Evolutionary conservation across 2,113 vertebrate species (phyloP), one percentile per base, ranked within the genome.

Genomic region (Phasianus colchicus): DNA sequence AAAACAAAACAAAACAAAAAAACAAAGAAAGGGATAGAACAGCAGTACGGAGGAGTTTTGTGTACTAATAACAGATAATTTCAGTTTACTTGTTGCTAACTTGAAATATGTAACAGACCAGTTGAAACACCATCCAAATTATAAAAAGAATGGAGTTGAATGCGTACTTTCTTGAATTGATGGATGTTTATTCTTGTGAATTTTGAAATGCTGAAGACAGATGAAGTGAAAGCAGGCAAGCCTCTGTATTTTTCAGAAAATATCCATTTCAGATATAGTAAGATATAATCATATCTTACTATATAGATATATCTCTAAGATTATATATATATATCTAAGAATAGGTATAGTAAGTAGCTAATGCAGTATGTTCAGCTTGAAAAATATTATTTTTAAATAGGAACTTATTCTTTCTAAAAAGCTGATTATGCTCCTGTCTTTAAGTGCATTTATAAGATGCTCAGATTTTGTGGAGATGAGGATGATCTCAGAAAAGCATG

Each of bases 401-500:
- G 36, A 50, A 29, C 18, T 75, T 75, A 25, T 52, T 81, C 13
- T 25, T 58, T 63, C 32, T 50, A 38, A 58, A 69, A 64, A 20
- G 18, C 45, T 61, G 19, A 6, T 54, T 85, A 75, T 36, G 11
- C 36, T 82, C 65, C 27, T 71, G 18, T 57, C 29, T 91, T 22
- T 38, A 52, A 71, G 15, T 43, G 42, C 55, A 13, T 67, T 64
- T 57, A 22, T 79, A 79, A 86, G 34, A 43, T 36, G 19, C 52
- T 78, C 45, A 78, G 50, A 30, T 66, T 63, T 42, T 75, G 34
- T 47, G 48, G 69, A 69, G 45, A 63, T 74, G 21, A 67, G 3
- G 96, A 93, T 95, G 95, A 96, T 97, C 96, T 97, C 70, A 43
- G 97, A 97, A 96, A 95, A 97, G 97, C 95, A 95, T 54, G 27